phyloP scores from a whole-genome alignment of 2,113 vertebrate species.

The Ailuropoda melanoleuca region DNA sequence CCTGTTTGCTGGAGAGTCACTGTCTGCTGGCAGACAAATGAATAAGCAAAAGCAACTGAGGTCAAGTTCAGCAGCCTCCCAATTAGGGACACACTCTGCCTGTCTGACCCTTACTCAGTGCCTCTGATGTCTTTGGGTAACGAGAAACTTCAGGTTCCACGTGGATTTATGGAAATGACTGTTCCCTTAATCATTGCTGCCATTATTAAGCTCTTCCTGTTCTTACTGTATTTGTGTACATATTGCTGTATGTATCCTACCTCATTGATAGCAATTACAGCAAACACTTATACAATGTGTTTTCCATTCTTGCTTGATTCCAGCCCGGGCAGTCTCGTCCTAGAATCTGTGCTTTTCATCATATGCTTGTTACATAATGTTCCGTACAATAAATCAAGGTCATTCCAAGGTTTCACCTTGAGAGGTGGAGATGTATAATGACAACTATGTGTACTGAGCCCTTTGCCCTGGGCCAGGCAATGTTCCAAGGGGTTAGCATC shows the following conservation, averaged over 20 bases:
- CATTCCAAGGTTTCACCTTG: neutral
- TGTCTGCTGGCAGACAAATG: neutral
- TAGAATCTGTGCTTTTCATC: neutral
- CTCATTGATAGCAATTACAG: neutral
- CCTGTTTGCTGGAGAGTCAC: neutral
- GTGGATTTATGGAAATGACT: neutral
- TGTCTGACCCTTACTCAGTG: neutral
- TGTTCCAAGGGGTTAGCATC: neutral
- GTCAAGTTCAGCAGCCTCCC: neutral
- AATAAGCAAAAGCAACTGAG: neutral
- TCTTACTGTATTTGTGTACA: rapidly evolving
- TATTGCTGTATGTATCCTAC: neutral
- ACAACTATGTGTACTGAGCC: neutral
- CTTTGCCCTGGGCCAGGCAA: neutral
- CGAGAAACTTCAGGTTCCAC: neutral
- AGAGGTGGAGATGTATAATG: neutral
- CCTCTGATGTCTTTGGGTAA: neutral
- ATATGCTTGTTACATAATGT: neutral
- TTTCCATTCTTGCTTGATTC: neutral
- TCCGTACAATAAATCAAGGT: neutral
- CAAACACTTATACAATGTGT: rapidly evolving
- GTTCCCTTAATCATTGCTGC: neutral
- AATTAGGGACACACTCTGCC: neutral
- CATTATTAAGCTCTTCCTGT: neutral
- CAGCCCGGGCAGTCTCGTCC: neutral